Conservation (phyloP, 2,888 invertebrate genomes). For the Liodrosophila aerea region DNA sequence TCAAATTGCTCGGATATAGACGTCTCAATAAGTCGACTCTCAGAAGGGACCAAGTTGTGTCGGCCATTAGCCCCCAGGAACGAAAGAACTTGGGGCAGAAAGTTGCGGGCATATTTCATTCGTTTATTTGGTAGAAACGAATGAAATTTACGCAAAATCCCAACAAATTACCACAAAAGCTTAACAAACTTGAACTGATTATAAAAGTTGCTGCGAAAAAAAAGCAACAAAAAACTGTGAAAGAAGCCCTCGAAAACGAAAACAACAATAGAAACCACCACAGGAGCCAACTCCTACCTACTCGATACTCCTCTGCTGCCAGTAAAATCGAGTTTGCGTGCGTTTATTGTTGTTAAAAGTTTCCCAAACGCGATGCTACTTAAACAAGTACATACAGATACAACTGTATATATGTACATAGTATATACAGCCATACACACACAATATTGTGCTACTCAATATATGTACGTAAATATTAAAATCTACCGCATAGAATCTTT, state of each 20-base stretch:
- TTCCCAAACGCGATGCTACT: constrained; percentile 50
- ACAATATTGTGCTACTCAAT: constrained; percentile 13
- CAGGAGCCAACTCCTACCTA: neutral
- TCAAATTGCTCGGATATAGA: constrained; percentile 55
- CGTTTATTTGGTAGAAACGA: constrained; percentile 42
- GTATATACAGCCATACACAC: constrained; percentile 17
- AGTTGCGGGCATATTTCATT: constrained; percentile 44
- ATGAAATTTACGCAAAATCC: constrained; percentile 67
- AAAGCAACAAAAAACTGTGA: constrained; percentile 26
- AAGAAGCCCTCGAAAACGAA: neutral
- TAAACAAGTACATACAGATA: constrained; percentile 25
- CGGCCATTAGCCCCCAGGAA: constrained; percentile 35
- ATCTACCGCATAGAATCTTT: constrained; percentile 44
- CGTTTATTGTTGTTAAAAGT: constrained; percentile 55
- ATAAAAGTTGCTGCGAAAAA: constrained; percentile 62
- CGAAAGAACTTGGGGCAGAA: constrained; percentile 20
- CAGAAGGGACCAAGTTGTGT: constrained; percentile 28
- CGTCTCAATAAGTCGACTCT: constrained; percentile 29
- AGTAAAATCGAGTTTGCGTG: constrained; percentile 26
- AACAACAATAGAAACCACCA: constrained; percentile 23
- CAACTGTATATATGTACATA: neutral
- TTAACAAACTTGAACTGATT: constrained; percentile 75
- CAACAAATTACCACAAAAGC: constrained; percentile 72
- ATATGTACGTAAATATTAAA: constrained; percentile 51
- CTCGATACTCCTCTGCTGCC: constrained; percentile 4